Conservation (phyloP, 1,140 invertebrate species). For the Drosophila dunni region DNA sequence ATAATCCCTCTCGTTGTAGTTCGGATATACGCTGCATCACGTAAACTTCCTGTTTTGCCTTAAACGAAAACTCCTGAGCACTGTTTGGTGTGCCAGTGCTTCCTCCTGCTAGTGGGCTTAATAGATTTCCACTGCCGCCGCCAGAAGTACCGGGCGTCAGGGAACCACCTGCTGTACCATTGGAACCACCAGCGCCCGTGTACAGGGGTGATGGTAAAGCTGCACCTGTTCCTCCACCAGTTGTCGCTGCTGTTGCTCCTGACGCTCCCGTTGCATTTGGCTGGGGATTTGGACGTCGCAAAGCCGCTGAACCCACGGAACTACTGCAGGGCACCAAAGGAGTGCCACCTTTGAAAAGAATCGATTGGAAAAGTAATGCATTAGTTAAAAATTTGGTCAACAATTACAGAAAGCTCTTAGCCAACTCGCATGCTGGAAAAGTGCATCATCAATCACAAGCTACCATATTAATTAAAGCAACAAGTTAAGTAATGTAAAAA, state of each 20-base stretch:
- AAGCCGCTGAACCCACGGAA: slow-evolving; percentile 59
- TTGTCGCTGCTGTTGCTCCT: slow-evolving; percentile 24
- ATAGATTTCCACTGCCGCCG: slow-evolving; percentile 53
- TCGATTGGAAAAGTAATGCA: slow-evolving; percentile 31
- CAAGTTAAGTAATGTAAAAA: slow-evolving; percentile 31
- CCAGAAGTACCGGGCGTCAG: slow-evolving; percentile 61
- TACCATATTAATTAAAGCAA: slow-evolving; percentile 43
- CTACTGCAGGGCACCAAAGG: slow-evolving; percentile 85
- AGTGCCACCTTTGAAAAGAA: slow-evolving; percentile 85
- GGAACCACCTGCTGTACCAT: slow-evolving; percentile 18
- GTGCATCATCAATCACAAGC: slow-evolving; percentile 48
- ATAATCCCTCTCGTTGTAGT: slow-evolving; percentile 95
- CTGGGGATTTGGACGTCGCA: slow-evolving; percentile 52
- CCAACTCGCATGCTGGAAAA: slow-evolving; percentile 69
- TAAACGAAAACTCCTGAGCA: slow-evolving; percentile 91
- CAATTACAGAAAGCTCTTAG: slow-evolving; percentile 19
- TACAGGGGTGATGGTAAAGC: slow-evolving; percentile 47
- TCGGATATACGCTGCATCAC: slow-evolving; percentile 96
- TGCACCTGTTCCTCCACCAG: slow-evolving; percentile 23
- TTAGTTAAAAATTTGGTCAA: slow-evolving; percentile 31
- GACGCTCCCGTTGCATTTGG: slow-evolving; percentile 36
- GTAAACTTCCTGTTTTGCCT: slow-evolving; percentile 97
- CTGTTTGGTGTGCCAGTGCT: slow-evolving; percentile 54
- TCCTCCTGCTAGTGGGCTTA: slow-evolving; percentile 47
- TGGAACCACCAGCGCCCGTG: slow-evolving; percentile 51